Evolutionary conservation across 2,888 invertebrate species (phyloP).

Genomic region (Archips crataeganus): DNA sequence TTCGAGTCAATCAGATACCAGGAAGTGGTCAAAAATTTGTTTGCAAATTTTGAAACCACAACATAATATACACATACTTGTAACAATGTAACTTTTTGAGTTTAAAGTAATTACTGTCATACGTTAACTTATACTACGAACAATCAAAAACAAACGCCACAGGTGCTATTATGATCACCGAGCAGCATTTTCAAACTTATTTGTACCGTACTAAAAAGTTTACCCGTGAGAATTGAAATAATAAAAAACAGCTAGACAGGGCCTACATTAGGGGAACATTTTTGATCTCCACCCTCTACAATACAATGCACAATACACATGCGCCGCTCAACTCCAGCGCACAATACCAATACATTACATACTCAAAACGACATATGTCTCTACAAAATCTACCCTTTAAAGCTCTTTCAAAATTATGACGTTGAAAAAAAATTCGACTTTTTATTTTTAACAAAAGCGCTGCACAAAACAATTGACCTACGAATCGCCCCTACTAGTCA

Average conservation of each 20-base stretch:
- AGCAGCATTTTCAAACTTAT: neutral
- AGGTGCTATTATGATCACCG: neutral
- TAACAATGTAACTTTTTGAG: too few relatives aligned
- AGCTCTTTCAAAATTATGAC: slow-evolving; percentile 1
- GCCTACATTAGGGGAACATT: slow-evolving; percentile 60
- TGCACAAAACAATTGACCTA: slow-evolving; percentile 70
- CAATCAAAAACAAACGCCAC: neutral
- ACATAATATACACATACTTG: too few relatives aligned
- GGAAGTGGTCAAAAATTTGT: too few relatives aligned
- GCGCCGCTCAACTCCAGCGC: slow-evolving; percentile 55
- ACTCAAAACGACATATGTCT: slow-evolving; percentile 49
- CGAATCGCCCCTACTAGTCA: slow-evolving; percentile 44
- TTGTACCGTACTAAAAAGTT: neutral
- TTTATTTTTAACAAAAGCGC: slow-evolving; percentile 63
- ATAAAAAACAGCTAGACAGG: slow-evolving; percentile 51
- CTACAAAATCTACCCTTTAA: neutral
- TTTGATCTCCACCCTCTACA: slow-evolving; percentile 56
- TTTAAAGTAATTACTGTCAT: too few relatives aligned
- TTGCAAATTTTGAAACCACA: too few relatives aligned
- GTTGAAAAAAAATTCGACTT: slow-evolving; percentile 52
- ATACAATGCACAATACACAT: slow-evolving; percentile 67
- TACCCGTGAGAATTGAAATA: slow-evolving; percentile 47
- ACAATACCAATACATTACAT: slow-evolving; percentile 2
- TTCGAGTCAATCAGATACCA: too few relatives aligned
- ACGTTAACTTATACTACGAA: neutral